A percentile compares a stretch with the other conserved stretches of the same genome.
Evolutionary conservation across 1,140 invertebrate species (phyloP).

Genomic region (Schlechtendalia chinensis): DNA sequence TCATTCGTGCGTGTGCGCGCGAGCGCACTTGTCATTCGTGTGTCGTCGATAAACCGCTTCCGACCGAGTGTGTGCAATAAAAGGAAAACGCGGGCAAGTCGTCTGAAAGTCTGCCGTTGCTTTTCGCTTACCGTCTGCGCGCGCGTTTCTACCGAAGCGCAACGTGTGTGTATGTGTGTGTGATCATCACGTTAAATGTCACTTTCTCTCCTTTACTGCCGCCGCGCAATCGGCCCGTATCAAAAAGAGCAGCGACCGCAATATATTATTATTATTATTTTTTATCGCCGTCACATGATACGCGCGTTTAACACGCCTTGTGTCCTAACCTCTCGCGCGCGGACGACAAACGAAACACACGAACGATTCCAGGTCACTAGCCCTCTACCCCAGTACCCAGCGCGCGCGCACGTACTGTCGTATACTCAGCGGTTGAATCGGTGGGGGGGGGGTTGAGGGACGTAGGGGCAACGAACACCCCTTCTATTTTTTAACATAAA

Average conservation of each 20-base stretch:
- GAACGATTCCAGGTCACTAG: not conserved
- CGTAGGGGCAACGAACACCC: no score
- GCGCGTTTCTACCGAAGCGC: not conserved
- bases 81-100: conserved; percentile 22
- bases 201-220: conserved; percentile 6
- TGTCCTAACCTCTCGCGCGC: not conserved
- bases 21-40: conserved; percentile 5
- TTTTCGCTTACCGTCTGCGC: not conserved
- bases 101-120: conserved; percentile 14
- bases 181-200: conserved; percentile 12
- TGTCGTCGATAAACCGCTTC: not conserved
- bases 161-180: no score
- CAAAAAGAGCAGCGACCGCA: conserved; percentile 11
- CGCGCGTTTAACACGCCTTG: not conserved
- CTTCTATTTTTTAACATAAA: no score
- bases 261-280: not conserved
- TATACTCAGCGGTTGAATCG: no score
- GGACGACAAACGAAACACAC: not conserved
- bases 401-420: not conserved
- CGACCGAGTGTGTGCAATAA: not conserved
- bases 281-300: not conserved
- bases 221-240: not conserved
- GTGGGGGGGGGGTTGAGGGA: no score
- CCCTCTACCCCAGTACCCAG: not conserved
- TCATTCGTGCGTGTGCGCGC: no score